Evolutionary conservation across 1,140 invertebrate species (phyloP), one percentile per base, ranked within the genome.

Genomic region (Alviniconcha marisindica): DNA sequence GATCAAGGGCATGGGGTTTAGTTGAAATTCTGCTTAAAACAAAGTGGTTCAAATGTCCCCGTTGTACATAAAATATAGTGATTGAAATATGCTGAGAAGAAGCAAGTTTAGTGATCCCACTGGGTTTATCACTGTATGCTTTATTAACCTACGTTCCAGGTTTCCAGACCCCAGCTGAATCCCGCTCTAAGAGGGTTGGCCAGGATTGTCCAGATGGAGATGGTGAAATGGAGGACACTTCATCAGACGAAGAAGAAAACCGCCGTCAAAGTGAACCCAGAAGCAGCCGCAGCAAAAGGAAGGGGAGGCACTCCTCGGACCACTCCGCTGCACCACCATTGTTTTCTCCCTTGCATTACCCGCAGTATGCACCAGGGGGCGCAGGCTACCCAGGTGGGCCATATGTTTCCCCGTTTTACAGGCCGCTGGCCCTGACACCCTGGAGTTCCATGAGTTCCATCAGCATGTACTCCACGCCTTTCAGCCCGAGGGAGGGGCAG

Each of bases 391-490:
- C 38, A 38, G 18, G 18, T 1, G 38, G 38, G 21, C 78, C n/a
- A 10, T 66, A 80, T 48, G 0, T 44, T 42, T 44, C 56, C 2
- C 78, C 54, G 28, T 40, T 40, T 38, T 44, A 42, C 5, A 28
- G 31, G 12, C 78, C 78, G 5, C 5, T 66, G 1, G 14, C 78
- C n/a, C 78, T 80, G 60, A 66, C 78, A 0, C 78, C 78, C 0
- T 80, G 78, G 56, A 80, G 78, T 69, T 80, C 78, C 24, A 48
- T 60, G 40, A 80, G 60, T 42, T 80, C 78, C 2, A 15, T 80
- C 15, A 38, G 54, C 31, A 14, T 44, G 56, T 38, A 24, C 12
- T n/a, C 78, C 2, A 10, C 73, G 31, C 15, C 44, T 4, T 33
- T 40, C 40, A 48, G 42, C 44, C 42, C 42, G 2, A 38, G 73